Evolutionary conservation across 2,888 invertebrate genomes (phyloP).

Genomic region (Parnassius apollo): DNA sequence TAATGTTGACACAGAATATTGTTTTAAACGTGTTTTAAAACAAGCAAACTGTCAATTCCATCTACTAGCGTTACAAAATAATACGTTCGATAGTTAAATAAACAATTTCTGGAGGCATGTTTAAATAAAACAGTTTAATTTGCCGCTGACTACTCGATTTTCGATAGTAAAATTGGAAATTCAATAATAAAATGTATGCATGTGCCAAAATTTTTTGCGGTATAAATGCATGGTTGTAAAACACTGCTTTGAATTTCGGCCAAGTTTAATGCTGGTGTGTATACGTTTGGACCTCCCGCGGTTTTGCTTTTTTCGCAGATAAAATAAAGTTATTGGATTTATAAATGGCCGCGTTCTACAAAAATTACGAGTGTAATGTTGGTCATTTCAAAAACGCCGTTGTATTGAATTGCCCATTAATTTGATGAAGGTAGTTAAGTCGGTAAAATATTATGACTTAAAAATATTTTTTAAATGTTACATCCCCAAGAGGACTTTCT

Average conservation of each 20-base stretch:
- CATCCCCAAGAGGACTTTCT: too few relatives aligned
- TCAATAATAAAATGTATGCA: slow-evolving; percentile 18
- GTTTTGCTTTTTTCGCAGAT: slow-evolving; percentile 10
- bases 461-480: too few relatives aligned
- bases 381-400: too few relatives aligned
- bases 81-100: slow-evolving; percentile 2
- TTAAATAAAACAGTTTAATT: slow-evolving; percentile 16
- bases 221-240: slow-evolving; percentile 23
- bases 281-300: slow-evolving; percentile 12
- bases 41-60: not conserved
- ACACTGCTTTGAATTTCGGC: slow-evolving; percentile 25
- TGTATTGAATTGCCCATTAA: too few relatives aligned
- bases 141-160: not conserved
- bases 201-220: slow-evolving; percentile 22
- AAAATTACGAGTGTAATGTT: slow-evolving; percentile 1
- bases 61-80: not conserved
- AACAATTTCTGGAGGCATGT: slow-evolving; percentile 1
- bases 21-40: not conserved
- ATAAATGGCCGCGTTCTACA: slow-evolving; percentile 18
- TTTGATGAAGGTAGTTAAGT: too few relatives aligned
- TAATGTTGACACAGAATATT: not conserved
- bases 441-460: too few relatives aligned
- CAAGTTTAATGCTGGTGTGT: slow-evolving; percentile 18
- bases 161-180: slow-evolving; percentile 17
- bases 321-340: slow-evolving; percentile 19